phyloP scores from a whole-genome alignment of 1,140 invertebrate species.

The Drosophila grimshawi region DNA sequence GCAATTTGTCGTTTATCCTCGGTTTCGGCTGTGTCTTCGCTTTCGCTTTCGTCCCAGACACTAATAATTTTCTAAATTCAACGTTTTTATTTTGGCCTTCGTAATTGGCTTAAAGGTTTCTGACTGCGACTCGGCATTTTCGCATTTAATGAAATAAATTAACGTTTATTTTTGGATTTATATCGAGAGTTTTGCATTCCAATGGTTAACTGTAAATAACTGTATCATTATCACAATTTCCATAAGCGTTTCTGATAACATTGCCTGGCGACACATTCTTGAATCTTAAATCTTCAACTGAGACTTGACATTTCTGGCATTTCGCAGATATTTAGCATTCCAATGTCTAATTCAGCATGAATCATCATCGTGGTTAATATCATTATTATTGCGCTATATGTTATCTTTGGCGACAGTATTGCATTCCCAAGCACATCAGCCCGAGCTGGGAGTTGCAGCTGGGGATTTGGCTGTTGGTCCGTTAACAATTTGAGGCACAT shows the following conservation, averaged over 20 bases:
- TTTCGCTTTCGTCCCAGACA: slow-evolving; percentile 40
- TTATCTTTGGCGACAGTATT: slow-evolving; percentile 51
- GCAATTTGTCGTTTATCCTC: slow-evolving; percentile 68
- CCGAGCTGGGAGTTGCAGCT: slow-evolving; percentile 8
- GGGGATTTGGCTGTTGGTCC: slow-evolving; percentile 44
- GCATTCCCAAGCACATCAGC: slow-evolving; percentile 53
- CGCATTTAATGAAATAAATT: slow-evolving; percentile 71
- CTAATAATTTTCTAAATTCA: slow-evolving; percentile 67
- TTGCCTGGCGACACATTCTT: no score
- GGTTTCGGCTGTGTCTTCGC: slow-evolving; percentile 12
- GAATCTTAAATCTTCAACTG: no score
- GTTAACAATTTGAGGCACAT: slow-evolving; percentile 60
- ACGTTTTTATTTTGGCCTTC: slow-evolving; percentile 33
- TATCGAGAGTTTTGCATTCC: slow-evolving; percentile 32
- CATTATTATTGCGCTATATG: background rate
- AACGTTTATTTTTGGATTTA: slow-evolving; percentile 54
- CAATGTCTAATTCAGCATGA: slow-evolving; percentile 8
- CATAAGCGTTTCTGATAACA: background rate
- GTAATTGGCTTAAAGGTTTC: slow-evolving; percentile 53
- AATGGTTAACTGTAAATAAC: background rate
- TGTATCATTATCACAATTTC: background rate
- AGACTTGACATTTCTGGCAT: slow-evolving; percentile 11
- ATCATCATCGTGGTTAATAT: slow-evolving; percentile 14
- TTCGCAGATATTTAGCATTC: slow-evolving; percentile 13
- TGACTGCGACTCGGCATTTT: background rate